phyloP scores from a whole-genome alignment of 2,113 vertebrate genomes.

The Otus sunia region DNA sequence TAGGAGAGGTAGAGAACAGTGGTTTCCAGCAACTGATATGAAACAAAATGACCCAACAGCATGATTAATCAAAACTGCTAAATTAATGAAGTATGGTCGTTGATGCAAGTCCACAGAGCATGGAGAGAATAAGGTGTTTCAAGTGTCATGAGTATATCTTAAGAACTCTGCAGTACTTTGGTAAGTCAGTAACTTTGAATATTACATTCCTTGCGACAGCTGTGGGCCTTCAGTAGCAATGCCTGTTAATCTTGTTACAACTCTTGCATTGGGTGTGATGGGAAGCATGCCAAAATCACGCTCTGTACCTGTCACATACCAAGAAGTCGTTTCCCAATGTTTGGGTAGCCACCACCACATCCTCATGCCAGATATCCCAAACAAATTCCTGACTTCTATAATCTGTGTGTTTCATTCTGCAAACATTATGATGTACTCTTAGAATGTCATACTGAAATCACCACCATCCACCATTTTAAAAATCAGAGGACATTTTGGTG shows the following conservation, averaged over 20 bases:
- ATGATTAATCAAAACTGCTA: neutral
- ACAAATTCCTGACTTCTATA: neutral
- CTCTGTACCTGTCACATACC: neutral
- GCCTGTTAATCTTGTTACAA: neutral
- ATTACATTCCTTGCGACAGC: accelerated
- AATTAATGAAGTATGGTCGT: neutral
- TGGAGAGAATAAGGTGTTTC: neutral
- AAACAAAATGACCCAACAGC: neutral
- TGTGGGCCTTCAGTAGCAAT: neutral
- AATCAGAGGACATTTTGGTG: accelerated
- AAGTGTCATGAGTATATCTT: accelerated
- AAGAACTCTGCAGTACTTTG: neutral
- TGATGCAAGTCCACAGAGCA: neutral
- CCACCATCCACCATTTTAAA: neutral
- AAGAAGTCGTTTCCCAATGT: neutral
- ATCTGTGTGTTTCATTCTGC: neutral
- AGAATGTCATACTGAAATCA: neutral
- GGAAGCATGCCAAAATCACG: neutral
- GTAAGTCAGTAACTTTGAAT: neutral
- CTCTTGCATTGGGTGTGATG: neutral
- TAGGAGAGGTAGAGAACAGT: neutral
- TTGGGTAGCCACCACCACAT: neutral
- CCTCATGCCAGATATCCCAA: neutral
- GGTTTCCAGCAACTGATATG: neutral
- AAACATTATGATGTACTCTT: neutral